Percentiles rank a stretch among this genome's conserved stretches.
Conservation (phyloP, 23 tunicate species). For the Pegea sp. region DNA sequence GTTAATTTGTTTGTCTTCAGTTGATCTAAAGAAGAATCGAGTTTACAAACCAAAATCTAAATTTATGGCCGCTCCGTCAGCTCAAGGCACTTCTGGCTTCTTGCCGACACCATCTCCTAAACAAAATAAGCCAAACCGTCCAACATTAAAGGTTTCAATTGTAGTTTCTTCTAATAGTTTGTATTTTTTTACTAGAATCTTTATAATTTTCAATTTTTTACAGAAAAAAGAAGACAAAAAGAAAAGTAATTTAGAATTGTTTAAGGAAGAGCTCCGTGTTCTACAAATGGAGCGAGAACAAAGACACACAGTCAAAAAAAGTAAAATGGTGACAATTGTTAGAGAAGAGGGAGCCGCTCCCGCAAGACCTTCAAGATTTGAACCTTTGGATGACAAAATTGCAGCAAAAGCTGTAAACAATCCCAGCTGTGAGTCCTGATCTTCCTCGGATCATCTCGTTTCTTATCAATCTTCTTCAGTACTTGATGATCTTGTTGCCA, state of each 20-base stretch:
- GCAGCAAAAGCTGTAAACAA: conserved; percentile 10
- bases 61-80: conserved; percentile 21
- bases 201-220: conserved; percentile 6
- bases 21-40: conserved; percentile 35
- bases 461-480: conserved; percentile 7
- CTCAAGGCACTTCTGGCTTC: conserved; percentile 9
- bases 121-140: conserved; percentile 28
- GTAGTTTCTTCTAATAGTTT: background rate
- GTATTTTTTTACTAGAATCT: background rate
- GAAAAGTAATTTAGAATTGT: conserved; percentile 38
- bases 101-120: conserved; percentile 21
- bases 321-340: conserved; percentile 5
- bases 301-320: conserved; percentile 41
- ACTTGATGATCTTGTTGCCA: conserved; percentile 83
- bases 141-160: conserved; percentile 44
- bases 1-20: conserved; percentile 2
- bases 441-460: background rate
- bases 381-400: conserved; percentile 20
- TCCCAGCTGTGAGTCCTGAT: conserved; percentile 10
- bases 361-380: conserved; percentile 33
- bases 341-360: conserved; percentile 1
- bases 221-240: conserved; percentile 87
- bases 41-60: conserved; percentile 68
- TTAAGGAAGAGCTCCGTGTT: conserved; percentile 41
- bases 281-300: conserved; percentile 78